These are phyloP conservation scores for Gobionotothen gibberifrons DNA, from an alignment of 2,797 vertebrate species.

Conservation along the genomic window DNA sequence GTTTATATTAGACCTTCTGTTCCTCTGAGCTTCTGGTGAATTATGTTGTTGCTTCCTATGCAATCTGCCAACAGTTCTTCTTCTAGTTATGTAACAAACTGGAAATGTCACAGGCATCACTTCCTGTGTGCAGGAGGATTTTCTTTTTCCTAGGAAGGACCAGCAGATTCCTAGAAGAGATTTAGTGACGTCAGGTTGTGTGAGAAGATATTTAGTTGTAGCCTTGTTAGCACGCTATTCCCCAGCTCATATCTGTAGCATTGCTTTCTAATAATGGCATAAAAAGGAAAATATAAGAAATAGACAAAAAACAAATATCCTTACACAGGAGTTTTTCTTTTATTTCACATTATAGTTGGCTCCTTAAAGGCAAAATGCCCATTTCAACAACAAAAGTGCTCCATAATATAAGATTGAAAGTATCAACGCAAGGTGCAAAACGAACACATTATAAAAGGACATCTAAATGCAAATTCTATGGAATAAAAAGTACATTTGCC, in stretches of 20 bases:
- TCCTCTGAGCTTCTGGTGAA: background rate
- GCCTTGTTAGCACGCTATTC: background rate
- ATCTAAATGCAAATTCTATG: background rate
- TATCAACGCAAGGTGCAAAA: no score
- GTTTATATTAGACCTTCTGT: background rate
- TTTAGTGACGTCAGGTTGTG: background rate
- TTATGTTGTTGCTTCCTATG: background rate
- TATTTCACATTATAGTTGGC: no score
- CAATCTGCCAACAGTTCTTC: background rate
- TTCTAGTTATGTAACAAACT: background rate
- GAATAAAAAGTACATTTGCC: background rate
- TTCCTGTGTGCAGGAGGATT: background rate
- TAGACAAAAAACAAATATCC: background rate
- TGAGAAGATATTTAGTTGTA: no score
- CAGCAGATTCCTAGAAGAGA: background rate
- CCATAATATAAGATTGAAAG: no score
- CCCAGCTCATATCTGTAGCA: background rate
- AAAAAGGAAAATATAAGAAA: background rate
- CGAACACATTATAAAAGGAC: no score
- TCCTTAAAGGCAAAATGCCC: no score
- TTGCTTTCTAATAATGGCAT: background rate
- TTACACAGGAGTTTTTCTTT: no score
- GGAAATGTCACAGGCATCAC: background rate
- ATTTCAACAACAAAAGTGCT: no score
- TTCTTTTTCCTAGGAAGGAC: conserved; percentile 1